These are phyloP conservation scores for Acropternis orthonyx DNA, from an alignment of 2,797 vertebrate species.

Conservation along the genomic window DNA sequence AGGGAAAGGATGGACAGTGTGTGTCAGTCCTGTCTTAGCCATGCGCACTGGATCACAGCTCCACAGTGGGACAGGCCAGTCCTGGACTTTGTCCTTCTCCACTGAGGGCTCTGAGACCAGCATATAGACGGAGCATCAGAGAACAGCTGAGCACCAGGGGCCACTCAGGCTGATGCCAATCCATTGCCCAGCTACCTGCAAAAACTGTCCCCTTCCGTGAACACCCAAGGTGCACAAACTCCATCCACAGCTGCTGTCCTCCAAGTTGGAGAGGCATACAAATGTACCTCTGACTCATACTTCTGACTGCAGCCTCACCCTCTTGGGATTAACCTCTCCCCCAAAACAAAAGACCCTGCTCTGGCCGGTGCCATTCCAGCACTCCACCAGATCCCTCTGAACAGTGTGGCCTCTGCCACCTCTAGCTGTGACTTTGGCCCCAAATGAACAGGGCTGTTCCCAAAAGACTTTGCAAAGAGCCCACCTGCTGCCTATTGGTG, in stretches of 20 bases:
- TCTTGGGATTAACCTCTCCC: neutral
- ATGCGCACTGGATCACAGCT: neutral
- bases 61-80: neutral
- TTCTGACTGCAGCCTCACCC: neutral
- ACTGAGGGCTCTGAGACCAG: fast-evolving
- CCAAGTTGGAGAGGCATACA: neutral
- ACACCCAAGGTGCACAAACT: fast-evolving
- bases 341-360: neutral
- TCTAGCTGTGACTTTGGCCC: neutral
- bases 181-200: neutral
- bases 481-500: conserved; percentile 58
- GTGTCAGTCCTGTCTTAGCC: neutral
- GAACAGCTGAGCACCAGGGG: neutral
- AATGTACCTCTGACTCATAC: neutral
- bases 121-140: neutral
- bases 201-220: fast-evolving
- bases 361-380: neutral
- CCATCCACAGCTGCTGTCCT: neutral
- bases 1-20: neutral
- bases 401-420: fast-evolving
- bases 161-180: neutral
- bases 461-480: neutral
- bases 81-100: neutral
- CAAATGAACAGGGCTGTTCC: neutral
- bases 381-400: neutral